Percentiles rank a stretch among this genome's conserved stretches.
Evolutionary conservation across 2,113 vertebrate genomes (phyloP).

Genomic region (Falcunculus frontatus): DNA sequence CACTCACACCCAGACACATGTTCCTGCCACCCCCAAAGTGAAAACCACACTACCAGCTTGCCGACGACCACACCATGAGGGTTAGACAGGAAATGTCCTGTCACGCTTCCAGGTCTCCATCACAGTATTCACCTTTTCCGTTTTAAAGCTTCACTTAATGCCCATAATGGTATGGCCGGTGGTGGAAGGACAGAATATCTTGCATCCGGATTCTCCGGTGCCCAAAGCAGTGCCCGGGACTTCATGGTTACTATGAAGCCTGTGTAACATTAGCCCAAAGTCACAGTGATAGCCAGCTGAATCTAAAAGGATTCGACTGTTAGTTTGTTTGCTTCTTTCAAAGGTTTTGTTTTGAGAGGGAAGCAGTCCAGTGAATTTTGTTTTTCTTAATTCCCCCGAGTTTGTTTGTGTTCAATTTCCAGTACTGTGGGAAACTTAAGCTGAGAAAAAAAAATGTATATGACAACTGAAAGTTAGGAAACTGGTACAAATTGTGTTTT

Average conservation of each 20-base stretch:
- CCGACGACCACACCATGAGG: rapidly evolving
- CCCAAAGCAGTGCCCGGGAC: neutral
- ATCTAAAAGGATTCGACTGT: neutral
- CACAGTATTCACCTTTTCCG: rapidly evolving
- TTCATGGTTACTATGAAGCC: neutral
- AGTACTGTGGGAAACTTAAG: neutral
- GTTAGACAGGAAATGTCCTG: neutral
- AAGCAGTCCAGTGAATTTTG: neutral
- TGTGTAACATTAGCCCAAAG: neutral
- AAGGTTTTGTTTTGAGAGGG: neutral
- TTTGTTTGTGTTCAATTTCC: neutral
- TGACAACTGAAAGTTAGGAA: neutral
- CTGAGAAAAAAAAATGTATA: neutral
- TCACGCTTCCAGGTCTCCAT: neutral
- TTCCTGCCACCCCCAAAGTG: neutral
- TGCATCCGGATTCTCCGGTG: rapidly evolving
- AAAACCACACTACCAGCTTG: neutral
- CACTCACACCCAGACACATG: rapidly evolving
- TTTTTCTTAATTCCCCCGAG: neutral
- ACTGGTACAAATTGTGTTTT: neutral
- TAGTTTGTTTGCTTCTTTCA: neutral
- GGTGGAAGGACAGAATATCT: neutral
- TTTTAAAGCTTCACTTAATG: neutral
- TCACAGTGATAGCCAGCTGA: neutral
- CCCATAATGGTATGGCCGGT: rapidly evolving